Evolutionary conservation across 2,888 invertebrate genomes (phyloP).

Genomic region (Dioctria rufipes): DNA sequence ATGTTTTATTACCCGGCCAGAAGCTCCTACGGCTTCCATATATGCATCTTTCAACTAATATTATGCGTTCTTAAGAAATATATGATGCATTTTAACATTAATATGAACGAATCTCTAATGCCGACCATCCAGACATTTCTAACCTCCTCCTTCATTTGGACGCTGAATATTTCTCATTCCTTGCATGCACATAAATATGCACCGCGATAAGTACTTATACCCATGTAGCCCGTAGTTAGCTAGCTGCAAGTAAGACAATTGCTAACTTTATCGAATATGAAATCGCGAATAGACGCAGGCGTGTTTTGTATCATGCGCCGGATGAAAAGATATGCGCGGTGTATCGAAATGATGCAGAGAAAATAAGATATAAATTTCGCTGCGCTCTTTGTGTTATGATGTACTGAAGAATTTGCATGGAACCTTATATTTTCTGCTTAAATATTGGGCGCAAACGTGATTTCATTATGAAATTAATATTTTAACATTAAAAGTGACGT

Average conservation of each 20-base stretch:
- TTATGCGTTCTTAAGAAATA: conserved; percentile 42
- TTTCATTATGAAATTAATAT: conserved; percentile 4
- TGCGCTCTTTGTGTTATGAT: not conserved
- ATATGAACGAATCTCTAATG: conserved; percentile 46
- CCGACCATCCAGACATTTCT: conserved; percentile 19
- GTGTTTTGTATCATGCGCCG: conserved; percentile 12
- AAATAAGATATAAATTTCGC: conserved; percentile 36
- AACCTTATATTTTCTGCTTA: not conserved
- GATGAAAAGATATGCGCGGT: conserved; percentile 27
- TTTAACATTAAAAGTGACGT: not conserved
- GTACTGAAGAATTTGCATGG: not conserved
- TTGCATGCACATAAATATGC: conserved; percentile 15
- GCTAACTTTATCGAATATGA: conserved; percentile 44
- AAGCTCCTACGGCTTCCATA: conserved; percentile 17
- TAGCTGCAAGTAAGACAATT: conserved; percentile 32
- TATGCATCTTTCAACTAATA: conserved; percentile 19
- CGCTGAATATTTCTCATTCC: conserved; percentile 20
- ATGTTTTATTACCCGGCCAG: conserved; percentile 24
- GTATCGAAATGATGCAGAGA: conserved; percentile 17
- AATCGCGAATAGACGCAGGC: conserved; percentile 38
- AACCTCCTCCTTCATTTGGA: conserved; percentile 15
- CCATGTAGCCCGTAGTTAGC: conserved; percentile 10
- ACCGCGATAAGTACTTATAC: conserved; percentile 18
- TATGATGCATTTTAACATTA: conserved; percentile 31
- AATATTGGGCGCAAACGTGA: conserved; percentile 4